These are phyloP conservation scores for Enoplosus armatus DNA, from an alignment of 2,797 vertebrate genomes.

Conservation along the genomic window DNA sequence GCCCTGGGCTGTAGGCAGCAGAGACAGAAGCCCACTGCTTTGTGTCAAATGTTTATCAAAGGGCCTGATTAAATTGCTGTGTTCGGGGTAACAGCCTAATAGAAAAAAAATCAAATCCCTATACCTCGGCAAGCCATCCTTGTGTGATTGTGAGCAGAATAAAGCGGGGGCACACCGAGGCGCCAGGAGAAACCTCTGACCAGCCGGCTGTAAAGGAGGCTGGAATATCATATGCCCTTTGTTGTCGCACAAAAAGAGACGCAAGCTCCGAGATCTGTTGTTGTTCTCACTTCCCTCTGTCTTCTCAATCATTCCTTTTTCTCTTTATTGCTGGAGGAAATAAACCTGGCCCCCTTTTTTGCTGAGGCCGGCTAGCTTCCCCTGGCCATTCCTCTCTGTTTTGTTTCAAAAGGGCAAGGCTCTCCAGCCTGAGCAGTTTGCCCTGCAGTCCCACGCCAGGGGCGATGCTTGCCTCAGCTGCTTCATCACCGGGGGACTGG, in stretches of 20 bases:
- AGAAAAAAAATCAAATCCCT: slow-evolving; percentile 62
- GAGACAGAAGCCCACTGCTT: slow-evolving; percentile 85
- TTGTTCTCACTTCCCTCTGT: slow-evolving; percentile 85
- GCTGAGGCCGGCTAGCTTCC: slow-evolving; percentile 77
- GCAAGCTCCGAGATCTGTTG: slow-evolving; percentile 75
- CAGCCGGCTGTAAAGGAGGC: slow-evolving; percentile 69
- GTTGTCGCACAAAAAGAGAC: slow-evolving; percentile 79
- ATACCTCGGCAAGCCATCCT: slow-evolving; percentile 48
- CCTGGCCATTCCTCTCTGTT: slow-evolving; percentile 84
- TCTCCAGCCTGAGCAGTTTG: slow-evolving; percentile 86
- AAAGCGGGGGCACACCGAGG: slow-evolving; percentile 42
- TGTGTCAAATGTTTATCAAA: slow-evolving; percentile 90
- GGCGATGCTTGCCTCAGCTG: slow-evolving; percentile 94
- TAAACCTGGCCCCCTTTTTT: slow-evolving; percentile 76
- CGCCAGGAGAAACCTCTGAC: slow-evolving; percentile 75
- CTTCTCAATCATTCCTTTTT: slow-evolving; percentile 75
- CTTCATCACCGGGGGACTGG: slow-evolving; percentile 91
- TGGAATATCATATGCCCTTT: slow-evolving; percentile 83
- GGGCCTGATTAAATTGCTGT: slow-evolving; percentile 86
- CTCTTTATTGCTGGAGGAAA: slow-evolving; percentile 76
- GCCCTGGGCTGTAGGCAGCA: slow-evolving; percentile 86
- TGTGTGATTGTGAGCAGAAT: slow-evolving; percentile 57
- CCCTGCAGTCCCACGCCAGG: slow-evolving; percentile 90
- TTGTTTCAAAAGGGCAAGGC: slow-evolving; percentile 95
- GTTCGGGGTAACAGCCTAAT: slow-evolving; percentile 77